Conservation (phyloP, 2,113 vertebrate species). For the Anguilla rostrata region DNA sequence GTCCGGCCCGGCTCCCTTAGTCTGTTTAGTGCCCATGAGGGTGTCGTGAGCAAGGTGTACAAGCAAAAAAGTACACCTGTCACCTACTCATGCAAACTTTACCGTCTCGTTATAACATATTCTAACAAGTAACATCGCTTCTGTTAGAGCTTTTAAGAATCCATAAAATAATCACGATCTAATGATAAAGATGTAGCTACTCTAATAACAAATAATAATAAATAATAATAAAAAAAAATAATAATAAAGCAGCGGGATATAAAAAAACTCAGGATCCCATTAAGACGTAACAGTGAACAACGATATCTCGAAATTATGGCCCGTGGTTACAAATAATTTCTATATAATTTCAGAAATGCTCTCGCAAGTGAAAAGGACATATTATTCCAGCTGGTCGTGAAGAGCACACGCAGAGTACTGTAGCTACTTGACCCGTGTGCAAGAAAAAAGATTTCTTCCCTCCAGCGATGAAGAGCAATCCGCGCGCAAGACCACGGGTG, state of each 20-base stretch:
- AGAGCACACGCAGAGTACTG: background rate
- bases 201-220: background rate
- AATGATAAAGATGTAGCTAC: background rate
- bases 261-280: background rate
- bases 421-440: background rate
- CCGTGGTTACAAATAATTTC: background rate
- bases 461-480: background rate
- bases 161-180: background rate
- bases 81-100: slow-evolving; percentile 18
- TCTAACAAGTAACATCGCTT: background rate
- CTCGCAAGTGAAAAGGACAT: background rate
- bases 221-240: too few species aligned
- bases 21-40: slow-evolving; percentile 78
- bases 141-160: background rate
- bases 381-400: background rate
- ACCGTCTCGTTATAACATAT: background rate
- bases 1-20: slow-evolving; percentile 71
- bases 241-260: background rate
- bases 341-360: background rate
- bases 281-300: background rate
- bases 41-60: background rate
- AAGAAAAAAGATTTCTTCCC: background rate
- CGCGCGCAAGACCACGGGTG: background rate
- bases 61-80: slow-evolving; percentile 22
- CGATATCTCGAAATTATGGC: background rate